Percentiles rank a stretch among this genome's conserved stretches.
Conservation (phyloP, 2,888 invertebrate genomes). For the Eurytoma californica region DNA sequence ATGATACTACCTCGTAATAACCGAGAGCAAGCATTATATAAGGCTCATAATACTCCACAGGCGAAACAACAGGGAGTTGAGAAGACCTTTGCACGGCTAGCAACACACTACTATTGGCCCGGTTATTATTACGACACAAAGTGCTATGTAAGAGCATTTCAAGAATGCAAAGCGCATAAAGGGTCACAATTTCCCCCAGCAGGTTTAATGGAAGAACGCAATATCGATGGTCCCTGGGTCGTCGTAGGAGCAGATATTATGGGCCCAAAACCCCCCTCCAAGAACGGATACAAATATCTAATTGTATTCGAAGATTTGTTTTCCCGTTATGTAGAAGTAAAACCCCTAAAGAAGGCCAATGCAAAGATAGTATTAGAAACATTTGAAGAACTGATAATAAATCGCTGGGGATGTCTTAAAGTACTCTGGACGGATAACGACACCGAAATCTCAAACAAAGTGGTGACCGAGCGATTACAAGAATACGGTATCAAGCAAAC, state of each 20-base stretch:
- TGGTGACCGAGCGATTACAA: background rate
- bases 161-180: no score
- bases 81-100: no score
- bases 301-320: background rate
- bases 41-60: constrained; percentile 58
- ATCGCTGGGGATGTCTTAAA: no score
- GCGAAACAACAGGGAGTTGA: constrained; percentile 57
- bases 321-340: background rate
- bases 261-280: background rate
- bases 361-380: no score
- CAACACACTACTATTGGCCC: no score
- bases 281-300: background rate
- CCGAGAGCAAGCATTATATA: background rate
- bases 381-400: no score
- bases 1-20: background rate
- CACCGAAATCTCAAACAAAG: background rate
- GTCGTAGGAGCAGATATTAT: background rate
- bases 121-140: no score
- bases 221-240: background rate
- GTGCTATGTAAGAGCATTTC: no score
- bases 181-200: no score
- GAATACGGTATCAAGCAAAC: background rate
- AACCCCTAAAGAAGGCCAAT: background rate
- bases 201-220: background rate
- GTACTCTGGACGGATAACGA: no score